These are phyloP conservation scores for Empidonax traillii DNA, from an alignment of 2,113 vertebrate species.

Conservation along the genomic window DNA sequence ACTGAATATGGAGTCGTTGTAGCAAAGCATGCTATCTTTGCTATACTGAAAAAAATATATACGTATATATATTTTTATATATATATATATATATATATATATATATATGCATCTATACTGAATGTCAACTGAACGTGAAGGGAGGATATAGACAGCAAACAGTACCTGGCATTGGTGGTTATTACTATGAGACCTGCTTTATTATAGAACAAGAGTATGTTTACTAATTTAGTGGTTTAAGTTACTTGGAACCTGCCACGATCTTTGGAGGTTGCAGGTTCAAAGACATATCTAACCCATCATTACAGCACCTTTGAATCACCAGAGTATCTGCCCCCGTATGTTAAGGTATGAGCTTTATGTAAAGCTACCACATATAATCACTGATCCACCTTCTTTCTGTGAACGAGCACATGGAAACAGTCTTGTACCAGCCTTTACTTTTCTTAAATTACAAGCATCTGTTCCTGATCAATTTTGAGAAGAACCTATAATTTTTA, in stretches of 20 bases:
- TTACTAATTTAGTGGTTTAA: background rate
- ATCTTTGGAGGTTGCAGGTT: background rate
- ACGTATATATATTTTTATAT: no score
- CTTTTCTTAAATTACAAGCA: background rate
- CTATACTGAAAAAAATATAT: background rate
- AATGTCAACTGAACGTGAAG: background rate
- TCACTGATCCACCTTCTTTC: background rate
- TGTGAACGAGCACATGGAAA: background rate
- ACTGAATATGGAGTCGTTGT: background rate
- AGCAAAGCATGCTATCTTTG: background rate
- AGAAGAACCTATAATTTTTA: background rate
- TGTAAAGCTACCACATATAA: background rate
- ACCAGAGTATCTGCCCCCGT: background rate
- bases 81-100: background rate
- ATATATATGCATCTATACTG: background rate
- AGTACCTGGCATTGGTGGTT: background rate
- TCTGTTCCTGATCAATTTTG: background rate
- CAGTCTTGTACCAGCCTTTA: background rate
- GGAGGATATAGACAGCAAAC: background rate
- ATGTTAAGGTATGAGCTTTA: background rate
- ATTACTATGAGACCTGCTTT: background rate
- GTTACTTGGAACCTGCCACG: background rate
- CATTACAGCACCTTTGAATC: background rate
- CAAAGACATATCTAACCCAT: background rate
- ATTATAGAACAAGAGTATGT: background rate